Evolutionary conservation across 1,140 invertebrate genomes (phyloP), one percentile per base, ranked within the genome.

Genomic region (Goniozus legneri): DNA sequence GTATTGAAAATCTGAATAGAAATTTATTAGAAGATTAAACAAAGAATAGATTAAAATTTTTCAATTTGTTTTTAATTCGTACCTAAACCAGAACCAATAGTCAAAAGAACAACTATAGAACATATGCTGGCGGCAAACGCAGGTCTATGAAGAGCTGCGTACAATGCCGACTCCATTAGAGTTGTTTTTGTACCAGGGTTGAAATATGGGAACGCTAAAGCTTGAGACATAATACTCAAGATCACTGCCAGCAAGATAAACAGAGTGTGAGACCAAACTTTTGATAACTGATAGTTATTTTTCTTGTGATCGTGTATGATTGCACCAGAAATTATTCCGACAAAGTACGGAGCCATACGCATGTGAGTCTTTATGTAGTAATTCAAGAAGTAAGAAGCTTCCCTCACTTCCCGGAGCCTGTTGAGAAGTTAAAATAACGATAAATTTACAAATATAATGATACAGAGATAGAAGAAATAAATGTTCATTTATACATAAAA

Each of bases 311-410:
- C 65, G 45, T 67, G 65, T 34, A 71, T 54, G 31, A 71, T 50
- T 27, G 63, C 60, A 37, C 68, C 68, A 22, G 44, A 19, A 15
- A 69, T 52, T 44, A 71, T 54, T 52, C 68, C 66, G 18, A 71
- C 46, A 12, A 67, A 54, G 51, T 66, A 71, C 10, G 63, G 37
- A 13, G 57, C 53, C 7, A 61, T 43, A 18, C 63, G 58, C 56
- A 65, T 54, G 41, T 71, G 66, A 13, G 66, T 58, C 50, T 64
- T 66, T 16, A 67, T 54, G 34, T 70, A 70, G 41, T 67, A 61
- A 20, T 63, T 36, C 8, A 47, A 42, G 40, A 67, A 70, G 27
- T 67, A 70, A 32, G 47, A 3, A 39, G 47, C 58, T 7, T 57
- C 52, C 21, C 34, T 51, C 19, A 67, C 32, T 8, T 51, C 48